Evolutionary conservation across 2,797 vertebrate species (phyloP), one percentile per base, ranked within the genome.

Genomic region (Pseudocheirus occidentalis): DNA sequence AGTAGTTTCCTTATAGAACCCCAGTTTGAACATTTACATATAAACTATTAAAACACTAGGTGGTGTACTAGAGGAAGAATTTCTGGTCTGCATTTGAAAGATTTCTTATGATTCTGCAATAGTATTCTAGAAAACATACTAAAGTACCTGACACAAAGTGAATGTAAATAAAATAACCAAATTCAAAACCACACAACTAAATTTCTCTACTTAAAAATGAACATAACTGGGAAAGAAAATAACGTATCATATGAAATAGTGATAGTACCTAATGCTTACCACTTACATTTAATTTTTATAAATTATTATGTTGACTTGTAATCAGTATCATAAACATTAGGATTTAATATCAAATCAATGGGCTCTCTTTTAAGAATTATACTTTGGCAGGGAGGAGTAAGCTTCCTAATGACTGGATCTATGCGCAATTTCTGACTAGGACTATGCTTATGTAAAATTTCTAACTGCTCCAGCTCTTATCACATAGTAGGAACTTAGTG

Each of bases 21-120:
- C 95, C 56, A 93, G 93, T n/a, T 93, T 95, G 53, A 14, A 94
- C 55, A 95, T 34, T 96, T 95, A 96, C 94, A 95, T 94, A 95
- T 95, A 96, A 59, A 34, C 29, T 96, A 95, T 59, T 56, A 95
- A 96, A 97, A 95, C 92, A 93, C 46, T 91, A 93, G 93, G 11
- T 97, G 92, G 96, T 90, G 94, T 94, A 95, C 50, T 73, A 52
- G 16, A 89, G 50, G 97, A 95, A 95, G 81, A 93, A 90, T 59
- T n/a, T 96, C 56, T 93, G 90, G 92, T 92, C 92, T 53, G 34
- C 29, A 91, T 5, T 93, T 24, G 94, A 95, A 96, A 91, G 93
- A 96, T 93, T 97, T 95, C 62, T 92, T 92, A 95, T 81, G 94
- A 91, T 93, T 95, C 58, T 92, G 55, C 91, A 55, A 95, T 46